Evolutionary conservation across 2,888 invertebrate genomes (phyloP), one percentile per base, ranked within the genome.

Genomic region (Ophioninae sp.): DNA sequence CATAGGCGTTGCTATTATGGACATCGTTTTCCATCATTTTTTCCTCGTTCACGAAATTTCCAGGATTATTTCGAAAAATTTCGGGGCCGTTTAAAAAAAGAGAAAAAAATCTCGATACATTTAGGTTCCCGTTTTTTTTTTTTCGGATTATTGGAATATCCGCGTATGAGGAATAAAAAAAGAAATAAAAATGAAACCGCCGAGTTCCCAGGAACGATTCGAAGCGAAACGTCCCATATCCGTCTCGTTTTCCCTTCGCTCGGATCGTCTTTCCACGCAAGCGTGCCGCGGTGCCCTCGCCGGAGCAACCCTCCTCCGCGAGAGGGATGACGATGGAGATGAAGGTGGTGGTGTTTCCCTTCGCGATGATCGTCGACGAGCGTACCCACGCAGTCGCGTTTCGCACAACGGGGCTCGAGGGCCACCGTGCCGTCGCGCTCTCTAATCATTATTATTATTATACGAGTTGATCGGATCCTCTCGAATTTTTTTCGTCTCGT

Each of bases 321-420:
- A n/a, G 67, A 70, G 74, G 81, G 78, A 67, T 75, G 75, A 70
- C 68, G 76, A 57, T 56, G 44, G 23, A 62, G 77, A 10, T 23
- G 61, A 30, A 7, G 79, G 80, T 62, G 62, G 73, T 13, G 64
- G 69, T 70, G 50, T 70, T 74, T 81, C 75, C 61, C 70, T 84
- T 81, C 65, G 59, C 78, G 77, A 56, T 70, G 78, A 62, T 74
- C 81, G 75, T 79, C 81, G 83, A 79, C 74, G 75, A 68, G 62
- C 74, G 67, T 41, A 61, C 61, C 61, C 81, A 84, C 83, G 83
- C 83, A 84, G 83, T 84, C 83, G 83, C 83, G 81, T 73, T 81
- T 81, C 61, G 83, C 79, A 81, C 83, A 84, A 79, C 83, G 81
- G 81, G 75, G 83, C 83, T 78, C 78, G 75, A 41, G 68, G 50